A percentile compares a stretch with the other conserved stretches of the same genome.
These are phyloP conservation scores for Melanargia galathea DNA, from an alignment of 2,888 invertebrate species.

Conservation along the genomic window DNA sequence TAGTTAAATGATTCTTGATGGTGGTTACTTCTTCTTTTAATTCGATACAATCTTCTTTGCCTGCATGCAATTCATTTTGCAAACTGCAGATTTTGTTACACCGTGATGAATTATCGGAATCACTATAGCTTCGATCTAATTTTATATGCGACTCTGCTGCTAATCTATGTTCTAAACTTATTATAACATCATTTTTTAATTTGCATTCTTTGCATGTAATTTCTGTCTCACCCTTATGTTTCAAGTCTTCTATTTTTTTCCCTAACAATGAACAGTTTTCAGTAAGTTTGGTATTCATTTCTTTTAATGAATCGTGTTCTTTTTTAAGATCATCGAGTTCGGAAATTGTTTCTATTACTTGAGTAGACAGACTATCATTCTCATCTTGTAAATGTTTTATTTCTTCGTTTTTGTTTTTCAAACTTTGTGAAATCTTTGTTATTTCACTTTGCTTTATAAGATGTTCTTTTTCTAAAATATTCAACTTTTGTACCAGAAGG, in stretches of 20 bases:
- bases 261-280: conserved; percentile 51
- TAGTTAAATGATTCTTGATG: conserved; percentile 70
- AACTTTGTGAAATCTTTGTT: conserved; percentile 47
- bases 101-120: conserved; percentile 65
- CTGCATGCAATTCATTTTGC: conserved; percentile 68
- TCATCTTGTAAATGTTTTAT: conserved; percentile 72
- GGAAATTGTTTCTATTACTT: conserved; percentile 81
- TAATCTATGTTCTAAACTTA: conserved; percentile 45
- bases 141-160: conserved; percentile 48
- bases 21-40: conserved; percentile 70
- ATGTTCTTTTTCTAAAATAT: conserved; percentile 56
- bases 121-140: conserved; percentile 66
- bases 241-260: conserved; percentile 40
- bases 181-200: conserved; percentile 51
- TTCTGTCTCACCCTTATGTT: conserved; percentile 32
- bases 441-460: conserved; percentile 52
- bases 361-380: conserved; percentile 79
- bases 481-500: conserved; percentile 55
- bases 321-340: conserved; percentile 77
- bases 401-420: conserved; percentile 52
- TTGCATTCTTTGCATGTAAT: conserved; percentile 50
- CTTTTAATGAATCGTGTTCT: conserved; percentile 56
- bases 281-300: conserved; percentile 48
- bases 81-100: conserved; percentile 70
- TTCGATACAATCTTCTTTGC: conserved; percentile 69